Evolutionary conservation across 1,140 invertebrate species (phyloP).

Genomic region (Drosophila triauraria): DNA sequence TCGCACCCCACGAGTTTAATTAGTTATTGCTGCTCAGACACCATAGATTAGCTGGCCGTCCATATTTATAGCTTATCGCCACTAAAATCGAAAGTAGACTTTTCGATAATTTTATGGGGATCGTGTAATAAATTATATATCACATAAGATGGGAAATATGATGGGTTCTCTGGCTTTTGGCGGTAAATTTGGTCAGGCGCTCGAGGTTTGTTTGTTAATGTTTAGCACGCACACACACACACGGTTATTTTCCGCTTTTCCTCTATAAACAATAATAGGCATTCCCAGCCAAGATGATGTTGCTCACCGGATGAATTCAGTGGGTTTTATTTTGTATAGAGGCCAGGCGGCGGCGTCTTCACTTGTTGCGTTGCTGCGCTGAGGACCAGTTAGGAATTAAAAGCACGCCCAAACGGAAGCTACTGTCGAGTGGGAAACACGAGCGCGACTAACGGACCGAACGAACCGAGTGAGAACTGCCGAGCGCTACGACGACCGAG

Average conservation of each 20-base stretch:
- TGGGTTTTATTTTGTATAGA: not conserved
- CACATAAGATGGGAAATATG: constrained; percentile 26
- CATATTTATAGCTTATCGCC: constrained; percentile 28
- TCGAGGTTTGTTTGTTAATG: constrained; percentile 8
- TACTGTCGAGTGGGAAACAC: not conserved
- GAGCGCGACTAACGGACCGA: not conserved
- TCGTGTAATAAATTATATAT: constrained; percentile 17
- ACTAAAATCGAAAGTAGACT: constrained; percentile 18
- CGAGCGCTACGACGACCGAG: constrained; percentile 30
- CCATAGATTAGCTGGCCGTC: constrained; percentile 24
- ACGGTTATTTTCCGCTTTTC: constrained; percentile 19
- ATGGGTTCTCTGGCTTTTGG: constrained; percentile 12
- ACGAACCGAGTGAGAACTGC: not conserved
- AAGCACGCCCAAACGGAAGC: constrained; percentile 15
- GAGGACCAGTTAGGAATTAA: not conserved
- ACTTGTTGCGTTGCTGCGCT: constrained; percentile 23
- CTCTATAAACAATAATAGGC: constrained; percentile 22
- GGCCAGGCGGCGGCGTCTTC: not conserved
- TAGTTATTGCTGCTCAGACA: constrained; percentile 22
- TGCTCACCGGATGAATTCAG: constrained; percentile 13
- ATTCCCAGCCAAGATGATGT: not conserved
- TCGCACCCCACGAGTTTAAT: constrained; percentile 35
- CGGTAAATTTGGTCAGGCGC: constrained; percentile 22
- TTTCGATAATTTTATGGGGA: constrained; percentile 26
- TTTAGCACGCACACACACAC: constrained; percentile 16